A percentile compares a stretch with the other conserved stretches of the same genome.
These are phyloP conservation scores for Microchrysa polita DNA, from an alignment of 2,888 invertebrate species.

Conservation along the genomic window DNA sequence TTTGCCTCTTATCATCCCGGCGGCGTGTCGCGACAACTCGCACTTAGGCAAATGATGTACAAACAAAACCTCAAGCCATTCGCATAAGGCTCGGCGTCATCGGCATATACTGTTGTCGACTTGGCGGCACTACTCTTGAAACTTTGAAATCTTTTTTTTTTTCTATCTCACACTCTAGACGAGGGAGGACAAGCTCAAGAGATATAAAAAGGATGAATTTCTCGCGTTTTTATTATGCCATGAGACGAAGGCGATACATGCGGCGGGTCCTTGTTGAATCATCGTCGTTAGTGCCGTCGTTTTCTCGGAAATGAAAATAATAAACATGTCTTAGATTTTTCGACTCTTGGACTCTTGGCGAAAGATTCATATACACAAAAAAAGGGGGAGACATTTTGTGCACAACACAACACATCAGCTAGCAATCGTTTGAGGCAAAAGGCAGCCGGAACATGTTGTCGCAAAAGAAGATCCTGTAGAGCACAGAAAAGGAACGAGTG, in stretches of 20 bases:
- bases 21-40: slow-evolving; percentile 18
- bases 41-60: slow-evolving; percentile 41
- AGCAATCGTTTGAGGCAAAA: not conserved
- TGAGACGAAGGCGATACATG: slow-evolving; percentile 5
- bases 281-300: not conserved
- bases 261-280: not conserved
- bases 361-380: slow-evolving; percentile 13
- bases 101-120: not conserved
- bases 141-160: slow-evolving; percentile 19
- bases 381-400: no score
- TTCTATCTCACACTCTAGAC: no score
- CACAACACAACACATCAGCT: slow-evolving; percentile 18
- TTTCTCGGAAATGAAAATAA: slow-evolving; percentile 39
- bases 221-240: slow-evolving; percentile 3
- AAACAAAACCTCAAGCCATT: slow-evolving; percentile 24
- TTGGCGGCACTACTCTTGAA: not conserved
- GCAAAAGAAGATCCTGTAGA: slow-evolving; percentile 12
- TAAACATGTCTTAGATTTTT: slow-evolving; percentile 40
- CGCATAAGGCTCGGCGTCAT: not conserved
- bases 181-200: no score
- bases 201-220: not conserved
- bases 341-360: slow-evolving; percentile 12
- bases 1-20: slow-evolving; percentile 7
- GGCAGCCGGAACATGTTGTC: slow-evolving; percentile 18
- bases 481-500: not conserved